Conservation (phyloP, 2,797 vertebrate species). For the Cygnus olor region DNA sequence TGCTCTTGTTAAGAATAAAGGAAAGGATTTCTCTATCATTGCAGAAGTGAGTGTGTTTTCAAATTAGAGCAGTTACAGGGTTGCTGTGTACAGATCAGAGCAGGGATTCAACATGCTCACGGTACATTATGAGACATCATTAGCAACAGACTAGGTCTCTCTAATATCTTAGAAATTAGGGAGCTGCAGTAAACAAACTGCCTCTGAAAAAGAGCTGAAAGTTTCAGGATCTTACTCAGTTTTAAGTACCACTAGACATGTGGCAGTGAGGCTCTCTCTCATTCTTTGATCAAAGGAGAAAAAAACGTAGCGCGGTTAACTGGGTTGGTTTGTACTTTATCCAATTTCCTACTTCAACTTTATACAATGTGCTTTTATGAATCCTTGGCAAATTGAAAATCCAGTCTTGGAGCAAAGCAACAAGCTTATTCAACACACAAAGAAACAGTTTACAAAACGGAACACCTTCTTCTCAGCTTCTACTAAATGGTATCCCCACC, state of each 20-base stretch:
- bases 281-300: not conserved
- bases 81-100: not conserved
- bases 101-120: not conserved
- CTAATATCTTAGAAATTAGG: not conserved
- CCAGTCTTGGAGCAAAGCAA: not conserved
- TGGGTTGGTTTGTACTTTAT: not conserved
- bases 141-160: not conserved
- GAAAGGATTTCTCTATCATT: not conserved
- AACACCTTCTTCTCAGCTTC: not conserved
- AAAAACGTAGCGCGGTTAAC: not conserved
- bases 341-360: not conserved
- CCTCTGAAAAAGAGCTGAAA: not conserved
- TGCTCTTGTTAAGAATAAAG: not conserved
- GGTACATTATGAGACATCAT: not conserved
- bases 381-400: not conserved
- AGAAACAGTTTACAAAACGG: not conserved
- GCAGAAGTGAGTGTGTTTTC: not conserved
- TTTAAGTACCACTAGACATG: not conserved
- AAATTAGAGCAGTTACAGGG: not conserved
- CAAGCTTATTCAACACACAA: not conserved
- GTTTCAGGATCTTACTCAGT: not conserved
- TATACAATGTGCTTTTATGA: not conserved
- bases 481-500: not conserved
- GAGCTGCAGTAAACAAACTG: not conserved
- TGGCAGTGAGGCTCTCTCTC: accelerated